These are phyloP conservation scores for Ephestia elutella DNA, from an alignment of 1,140 invertebrate species.

Conservation along the genomic window DNA sequence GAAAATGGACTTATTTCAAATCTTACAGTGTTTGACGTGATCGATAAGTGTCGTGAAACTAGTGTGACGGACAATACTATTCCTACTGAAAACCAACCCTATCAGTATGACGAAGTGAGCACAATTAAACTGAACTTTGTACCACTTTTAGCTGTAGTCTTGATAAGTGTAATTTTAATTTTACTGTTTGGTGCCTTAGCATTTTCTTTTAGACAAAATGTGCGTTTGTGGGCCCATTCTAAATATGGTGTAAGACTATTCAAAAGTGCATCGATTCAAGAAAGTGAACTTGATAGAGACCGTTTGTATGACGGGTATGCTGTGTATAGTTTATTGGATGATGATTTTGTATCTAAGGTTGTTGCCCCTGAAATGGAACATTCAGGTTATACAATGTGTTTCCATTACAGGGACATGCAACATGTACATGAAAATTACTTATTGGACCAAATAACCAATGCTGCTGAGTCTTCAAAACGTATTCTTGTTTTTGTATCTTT, in stretches of 20 bases:
- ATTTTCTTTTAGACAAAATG: slow-evolving; percentile 85
- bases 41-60: slow-evolving; percentile 80
- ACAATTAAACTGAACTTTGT: slow-evolving; percentile 77
- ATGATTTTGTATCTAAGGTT: slow-evolving; percentile 85
- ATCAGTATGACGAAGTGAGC: slow-evolving; percentile 73
- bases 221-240: slow-evolving; percentile 83
- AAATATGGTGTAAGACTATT: slow-evolving; percentile 85
- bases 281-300: slow-evolving; percentile 83
- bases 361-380: slow-evolving; percentile 88
- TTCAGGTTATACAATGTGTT: slow-evolving; percentile 81
- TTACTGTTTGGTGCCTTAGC: slow-evolving; percentile 80
- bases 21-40: slow-evolving; percentile 78
- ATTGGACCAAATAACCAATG: slow-evolving; percentile 85
- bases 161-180: slow-evolving; percentile 83
- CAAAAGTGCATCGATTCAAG: slow-evolving; percentile 81
- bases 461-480: slow-evolving; percentile 83
- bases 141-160: slow-evolving; percentile 82
- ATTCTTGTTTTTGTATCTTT: slow-evolving; percentile 84
- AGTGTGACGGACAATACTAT: slow-evolving; percentile 84
- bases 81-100: slow-evolving; percentile 75
- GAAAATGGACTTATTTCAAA: slow-evolving; percentile 78
- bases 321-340: slow-evolving; percentile 91
- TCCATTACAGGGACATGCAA: slow-evolving; percentile 84
- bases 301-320: slow-evolving; percentile 90
- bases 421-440: slow-evolving; percentile 81